Percentiles rank a stretch among this genome's conserved stretches.
These are phyloP conservation scores for Griposia aprilina DNA, from an alignment of 2,888 invertebrate species.

Conservation along the genomic window DNA sequence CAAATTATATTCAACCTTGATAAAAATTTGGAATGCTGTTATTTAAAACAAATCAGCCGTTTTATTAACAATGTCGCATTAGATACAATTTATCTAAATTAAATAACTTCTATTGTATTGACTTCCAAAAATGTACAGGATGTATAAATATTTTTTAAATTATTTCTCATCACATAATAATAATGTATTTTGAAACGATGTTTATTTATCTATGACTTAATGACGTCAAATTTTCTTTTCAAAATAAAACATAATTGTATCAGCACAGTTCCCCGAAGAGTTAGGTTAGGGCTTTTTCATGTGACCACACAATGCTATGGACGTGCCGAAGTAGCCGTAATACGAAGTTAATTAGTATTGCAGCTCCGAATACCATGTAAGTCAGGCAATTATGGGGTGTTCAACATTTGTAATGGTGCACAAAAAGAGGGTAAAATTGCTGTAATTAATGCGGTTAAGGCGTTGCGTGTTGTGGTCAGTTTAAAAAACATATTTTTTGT, in stretches of 20 bases:
- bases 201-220: neutral
- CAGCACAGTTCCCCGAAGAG: too few species aligned
- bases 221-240: neutral
- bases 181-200: too few species aligned
- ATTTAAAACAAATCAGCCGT: neutral
- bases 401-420: conserved; percentile 39
- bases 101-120: neutral
- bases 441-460: neutral
- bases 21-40: neutral
- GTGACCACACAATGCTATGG: neutral
- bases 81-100: neutral
- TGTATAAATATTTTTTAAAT: neutral
- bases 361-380: conserved; percentile 16
- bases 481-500: neutral
- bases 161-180: too few species aligned
- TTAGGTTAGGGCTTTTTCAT: conserved; percentile 7
- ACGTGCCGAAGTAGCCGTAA: neutral
- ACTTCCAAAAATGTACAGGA: neutral
- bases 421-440: neutral
- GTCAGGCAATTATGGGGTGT: conserved; percentile 7
- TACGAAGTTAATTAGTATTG: conserved; percentile 49
- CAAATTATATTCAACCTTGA: neutral
- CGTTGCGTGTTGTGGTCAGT: neutral
- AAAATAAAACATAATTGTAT: neutral
- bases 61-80: neutral